Conservation (phyloP, 2,113 vertebrate genomes). For the Anhinga anhinga region DNA sequence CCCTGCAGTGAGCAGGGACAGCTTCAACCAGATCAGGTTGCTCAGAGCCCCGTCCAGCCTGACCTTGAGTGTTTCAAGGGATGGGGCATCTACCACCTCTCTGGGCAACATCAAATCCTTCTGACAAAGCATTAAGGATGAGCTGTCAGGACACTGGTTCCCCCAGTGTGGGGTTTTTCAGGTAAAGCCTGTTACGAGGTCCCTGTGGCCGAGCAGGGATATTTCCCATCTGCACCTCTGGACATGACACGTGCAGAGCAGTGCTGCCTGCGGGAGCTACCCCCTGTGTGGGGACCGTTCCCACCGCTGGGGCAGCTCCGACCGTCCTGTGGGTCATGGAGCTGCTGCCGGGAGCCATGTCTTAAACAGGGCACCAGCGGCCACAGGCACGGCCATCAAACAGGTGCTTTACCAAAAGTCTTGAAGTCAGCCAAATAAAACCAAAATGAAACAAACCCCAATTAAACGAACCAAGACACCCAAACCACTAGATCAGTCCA, state of each 20-base stretch:
- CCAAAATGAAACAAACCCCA: not conserved
- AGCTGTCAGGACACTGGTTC: not conserved
- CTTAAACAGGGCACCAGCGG: no score
- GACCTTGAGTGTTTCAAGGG: not conserved
- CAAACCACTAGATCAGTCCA: not conserved
- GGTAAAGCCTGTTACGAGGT: not conserved
- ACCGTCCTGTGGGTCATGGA: rapidly evolving
- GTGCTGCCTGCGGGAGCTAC: not conserved
- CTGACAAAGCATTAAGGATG: not conserved
- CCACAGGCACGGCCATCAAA: not conserved
- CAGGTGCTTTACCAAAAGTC: not conserved
- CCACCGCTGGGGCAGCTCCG: not conserved
- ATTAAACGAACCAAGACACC: rapidly evolving
- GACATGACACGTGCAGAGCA: rapidly evolving
- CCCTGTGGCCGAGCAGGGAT: not conserved
- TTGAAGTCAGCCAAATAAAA: not conserved
- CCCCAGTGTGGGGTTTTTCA: not conserved
- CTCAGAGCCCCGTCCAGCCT: not conserved
- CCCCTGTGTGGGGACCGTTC: not conserved
- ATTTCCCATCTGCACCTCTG: not conserved
- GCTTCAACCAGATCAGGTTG: not conserved
- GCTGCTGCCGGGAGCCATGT: not conserved
- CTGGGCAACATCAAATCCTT: not conserved
- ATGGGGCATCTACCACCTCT: no score
- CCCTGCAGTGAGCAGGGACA: rapidly evolving